phyloP scores from a whole-genome alignment of 2,113 vertebrate species.

The Shinisaurus crocodilurus region DNA sequence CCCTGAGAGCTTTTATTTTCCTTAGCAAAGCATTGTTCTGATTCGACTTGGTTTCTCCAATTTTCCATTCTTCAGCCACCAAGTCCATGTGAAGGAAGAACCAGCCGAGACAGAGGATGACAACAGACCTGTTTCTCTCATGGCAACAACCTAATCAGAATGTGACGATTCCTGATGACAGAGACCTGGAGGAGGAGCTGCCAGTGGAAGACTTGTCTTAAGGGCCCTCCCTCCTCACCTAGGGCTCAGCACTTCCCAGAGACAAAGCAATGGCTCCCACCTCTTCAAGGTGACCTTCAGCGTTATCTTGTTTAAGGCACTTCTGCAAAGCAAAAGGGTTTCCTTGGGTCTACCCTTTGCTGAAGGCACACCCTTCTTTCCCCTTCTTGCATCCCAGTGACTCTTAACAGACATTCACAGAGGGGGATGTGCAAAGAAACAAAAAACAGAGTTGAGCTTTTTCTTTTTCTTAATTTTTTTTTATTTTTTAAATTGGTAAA shows the following conservation, averaged over 20 bases:
- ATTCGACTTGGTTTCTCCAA: background rate
- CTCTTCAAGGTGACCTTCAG: constrained; percentile 71
- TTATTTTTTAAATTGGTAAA: constrained; percentile 69
- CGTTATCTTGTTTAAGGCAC: constrained; percentile 73
- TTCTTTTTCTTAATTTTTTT: constrained; percentile 40
- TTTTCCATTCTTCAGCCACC: constrained; percentile 78
- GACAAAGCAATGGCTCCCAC: constrained; percentile 58
- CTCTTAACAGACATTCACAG: constrained; percentile 20
- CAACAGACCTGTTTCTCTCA: constrained; percentile 85
- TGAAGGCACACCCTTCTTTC: constrained; percentile 46
- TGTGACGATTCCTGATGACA: constrained; percentile 89
- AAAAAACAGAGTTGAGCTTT: constrained; percentile 63
- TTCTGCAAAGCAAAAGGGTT: constrained; percentile 71
- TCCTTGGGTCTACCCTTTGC: constrained; percentile 54
- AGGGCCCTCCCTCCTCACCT: constrained; percentile 68
- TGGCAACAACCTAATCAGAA: constrained; percentile 88
- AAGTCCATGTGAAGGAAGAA: constrained; percentile 97
- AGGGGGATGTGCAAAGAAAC: background rate
- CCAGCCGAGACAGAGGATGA: constrained; percentile 94
- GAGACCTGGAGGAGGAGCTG: constrained; percentile 95
- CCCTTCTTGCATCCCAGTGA: constrained; percentile 16
- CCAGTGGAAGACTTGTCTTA: constrained; percentile 96
- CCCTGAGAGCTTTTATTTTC: background rate
- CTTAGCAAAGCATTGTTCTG: background rate
- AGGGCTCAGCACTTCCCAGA: constrained; percentile 65